A percentile compares a stretch with the other conserved stretches of the same genome.
Conservation (phyloP, 30 jellyfish, hydroid and myxozoan genomes). For the Aurelia aurita region DNA sequence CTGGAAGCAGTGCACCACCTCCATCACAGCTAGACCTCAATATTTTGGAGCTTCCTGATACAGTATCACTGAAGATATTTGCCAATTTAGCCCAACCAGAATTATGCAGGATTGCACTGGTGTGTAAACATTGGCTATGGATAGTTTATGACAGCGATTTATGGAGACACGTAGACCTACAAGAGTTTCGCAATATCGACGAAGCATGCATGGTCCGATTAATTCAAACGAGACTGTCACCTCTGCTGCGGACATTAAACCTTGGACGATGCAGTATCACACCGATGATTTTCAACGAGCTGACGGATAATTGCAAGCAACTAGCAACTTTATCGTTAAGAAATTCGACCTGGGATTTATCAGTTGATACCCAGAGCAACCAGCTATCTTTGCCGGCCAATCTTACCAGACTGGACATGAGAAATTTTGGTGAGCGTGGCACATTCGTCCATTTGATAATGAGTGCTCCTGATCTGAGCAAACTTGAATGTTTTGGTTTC, state of each 20-base stretch:
- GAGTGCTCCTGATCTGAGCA: constrained; percentile 36
- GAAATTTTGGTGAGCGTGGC: constrained; percentile 61
- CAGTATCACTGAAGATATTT: constrained; percentile 54
- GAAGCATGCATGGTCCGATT: constrained; percentile 21
- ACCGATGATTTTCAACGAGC: constrained; percentile 43
- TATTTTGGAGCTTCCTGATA: constrained; percentile 62
- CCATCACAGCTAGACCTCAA: not conserved
- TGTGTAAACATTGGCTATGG: constrained; percentile 76
- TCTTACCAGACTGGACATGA: constrained; percentile 45
- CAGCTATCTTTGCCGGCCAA: constrained; percentile 43
- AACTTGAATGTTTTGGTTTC: constrained; percentile 67
- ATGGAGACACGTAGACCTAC: constrained; percentile 63
- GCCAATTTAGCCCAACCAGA: constrained; percentile 58
- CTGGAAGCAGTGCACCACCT: not conserved
- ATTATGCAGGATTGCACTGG: constrained; percentile 67
- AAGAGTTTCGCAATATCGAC: constrained; percentile 25
- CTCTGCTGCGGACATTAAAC: constrained; percentile 53
- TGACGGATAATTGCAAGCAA: constrained; percentile 49
- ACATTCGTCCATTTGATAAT: constrained; percentile 45
- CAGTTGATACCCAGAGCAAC: not conserved
- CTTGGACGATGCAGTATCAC: constrained; percentile 32
- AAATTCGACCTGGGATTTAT: constrained; percentile 22
- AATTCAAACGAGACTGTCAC: constrained; percentile 65
- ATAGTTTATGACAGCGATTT: constrained; percentile 62
- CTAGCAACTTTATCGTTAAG: constrained; percentile 42